A percentile compares a stretch with the other conserved stretches of the same genome.
These are phyloP conservation scores for Lagopus leucura DNA, from an alignment of 2,113 vertebrate genomes.

Conservation along the genomic window DNA sequence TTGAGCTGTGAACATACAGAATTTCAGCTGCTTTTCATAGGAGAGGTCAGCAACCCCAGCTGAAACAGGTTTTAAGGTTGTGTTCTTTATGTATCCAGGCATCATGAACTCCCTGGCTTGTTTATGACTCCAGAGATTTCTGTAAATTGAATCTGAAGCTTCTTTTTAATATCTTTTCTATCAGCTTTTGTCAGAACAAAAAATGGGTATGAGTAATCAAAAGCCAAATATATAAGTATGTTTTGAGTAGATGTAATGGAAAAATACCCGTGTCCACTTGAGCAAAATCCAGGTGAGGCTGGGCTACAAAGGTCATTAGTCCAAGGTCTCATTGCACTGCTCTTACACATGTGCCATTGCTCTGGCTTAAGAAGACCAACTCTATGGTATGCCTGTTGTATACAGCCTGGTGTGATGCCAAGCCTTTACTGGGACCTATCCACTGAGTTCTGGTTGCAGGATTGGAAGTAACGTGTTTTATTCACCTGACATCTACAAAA, in stretches of 20 bases:
- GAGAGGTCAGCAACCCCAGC: not conserved
- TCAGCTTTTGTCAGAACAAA: not conserved
- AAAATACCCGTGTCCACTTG: not conserved
- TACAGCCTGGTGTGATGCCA: not conserved
- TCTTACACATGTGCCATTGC: not conserved
- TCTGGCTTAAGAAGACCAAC: not conserved
- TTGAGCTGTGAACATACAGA: not conserved
- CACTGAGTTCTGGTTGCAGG: not conserved
- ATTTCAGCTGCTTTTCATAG: conserved; percentile 4
- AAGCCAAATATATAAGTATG: not conserved
- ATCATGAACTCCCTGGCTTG: not conserved
- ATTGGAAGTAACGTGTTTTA: not conserved
- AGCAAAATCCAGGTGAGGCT: not conserved
- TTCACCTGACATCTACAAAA: not conserved
- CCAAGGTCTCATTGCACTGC: not conserved
- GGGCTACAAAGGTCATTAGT: not conserved
- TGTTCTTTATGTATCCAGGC: not conserved
- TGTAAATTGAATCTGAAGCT: not conserved
- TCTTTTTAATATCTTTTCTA: not conserved
- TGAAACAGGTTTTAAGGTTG: not conserved
- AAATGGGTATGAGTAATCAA: not conserved
- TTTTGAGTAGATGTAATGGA: not conserved
- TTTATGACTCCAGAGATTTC: not conserved
- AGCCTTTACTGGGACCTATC: not conserved
- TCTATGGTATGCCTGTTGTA: not conserved